These are phyloP conservation scores for Orchesellides sinensis DNA, from an alignment of 2,888 invertebrate species.

Conservation along the genomic window DNA sequence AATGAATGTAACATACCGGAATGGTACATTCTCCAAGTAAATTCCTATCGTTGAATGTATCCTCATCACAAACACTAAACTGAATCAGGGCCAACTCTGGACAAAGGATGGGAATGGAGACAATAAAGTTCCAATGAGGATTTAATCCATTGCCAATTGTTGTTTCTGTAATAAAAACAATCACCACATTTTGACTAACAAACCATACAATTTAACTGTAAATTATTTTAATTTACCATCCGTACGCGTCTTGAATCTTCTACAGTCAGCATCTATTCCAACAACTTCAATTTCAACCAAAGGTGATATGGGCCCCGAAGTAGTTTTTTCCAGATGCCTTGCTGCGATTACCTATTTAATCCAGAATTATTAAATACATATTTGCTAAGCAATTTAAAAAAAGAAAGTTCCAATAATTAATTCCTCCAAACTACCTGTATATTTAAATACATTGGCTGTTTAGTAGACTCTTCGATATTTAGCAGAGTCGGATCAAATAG, in stretches of 20 bases:
- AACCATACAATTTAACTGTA: neutral
- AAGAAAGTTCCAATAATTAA: too few species aligned
- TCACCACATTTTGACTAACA: neutral
- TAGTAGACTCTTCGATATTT: too few species aligned
- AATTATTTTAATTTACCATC: too few species aligned
- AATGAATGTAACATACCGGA: slow-evolving; percentile 81
- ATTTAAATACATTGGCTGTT: too few species aligned
- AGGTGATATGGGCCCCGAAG: slow-evolving; percentile 91
- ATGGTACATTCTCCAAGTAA: slow-evolving; percentile 97
- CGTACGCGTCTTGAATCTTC: slow-evolving; percentile 86
- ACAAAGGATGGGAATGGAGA: slow-evolving; percentile 88
- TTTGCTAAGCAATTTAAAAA: too few species aligned
- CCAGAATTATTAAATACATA: too few species aligned
- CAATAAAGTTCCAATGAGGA: slow-evolving; percentile 92
- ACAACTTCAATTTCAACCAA: slow-evolving; percentile 93
- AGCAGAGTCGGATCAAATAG: slow-evolving; percentile 22
- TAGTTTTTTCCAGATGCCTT: slow-evolving; percentile 87
- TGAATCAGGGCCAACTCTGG: slow-evolving; percentile 90
- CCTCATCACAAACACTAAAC: slow-evolving; percentile 95
- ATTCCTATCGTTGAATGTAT: slow-evolving; percentile 97
- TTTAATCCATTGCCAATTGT: slow-evolving; percentile 95
- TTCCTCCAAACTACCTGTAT: too few species aligned
- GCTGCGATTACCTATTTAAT: slow-evolving; percentile 86
- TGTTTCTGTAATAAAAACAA: slow-evolving; percentile 5
- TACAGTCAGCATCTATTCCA: slow-evolving; percentile 92